Base-by-base conservation (phyloP, 2,797 vertebrate genomes). In the Lutjanus argentimaculatus region DNA sequence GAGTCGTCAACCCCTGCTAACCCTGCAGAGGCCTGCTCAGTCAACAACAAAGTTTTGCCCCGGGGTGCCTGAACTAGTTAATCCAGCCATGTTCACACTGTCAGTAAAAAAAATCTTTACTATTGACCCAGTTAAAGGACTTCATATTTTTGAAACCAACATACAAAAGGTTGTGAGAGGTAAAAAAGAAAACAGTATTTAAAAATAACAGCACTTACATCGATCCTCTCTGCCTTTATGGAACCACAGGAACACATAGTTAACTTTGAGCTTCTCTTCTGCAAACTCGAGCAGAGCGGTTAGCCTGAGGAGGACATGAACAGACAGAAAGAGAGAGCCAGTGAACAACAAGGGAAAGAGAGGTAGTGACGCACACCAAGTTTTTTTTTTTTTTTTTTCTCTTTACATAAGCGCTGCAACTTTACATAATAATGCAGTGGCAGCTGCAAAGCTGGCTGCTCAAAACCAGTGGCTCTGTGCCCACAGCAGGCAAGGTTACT, bases 261-360 rank as follows among this genome's bases (percentile, higher is more conserved):
- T 96, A 86, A 98, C 97, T 96, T 98, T 98, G 95, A 99, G 96
- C 93, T 97, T 97, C 93, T 99, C 98, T 91, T 99, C 98, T 67
- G 97, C 97, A 86, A 98, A 99, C 93, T 98, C 97, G 77, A 99
- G 91, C 88, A 99, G 96, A 84, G 97, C 97, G 46, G 97, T 97
- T 51, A 99, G 97, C 94, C 98, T 99, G 96, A 74, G 69, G 76
- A 89, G 3, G 81, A 84, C 62, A 65, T 22, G 62, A 25, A 59
- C 19, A 70, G n/a, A 80, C 42, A 62, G 63, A 65, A 63, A 66
- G 56, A 53, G 1, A 12, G 6, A 43, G 75, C 1, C 1, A 1
- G 61, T 58, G 73, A 77, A 36, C 1, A 46, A 63, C 1, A 46
- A 63, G 59, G 48, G 14, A 63, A 36, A 36, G 30, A 75, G 71